Percentiles rank a stretch among this genome's conserved stretches.
These are phyloP conservation scores for Oxycera nigricornis DNA, from an alignment of 2,888 invertebrate species.

Conservation along the genomic window DNA sequence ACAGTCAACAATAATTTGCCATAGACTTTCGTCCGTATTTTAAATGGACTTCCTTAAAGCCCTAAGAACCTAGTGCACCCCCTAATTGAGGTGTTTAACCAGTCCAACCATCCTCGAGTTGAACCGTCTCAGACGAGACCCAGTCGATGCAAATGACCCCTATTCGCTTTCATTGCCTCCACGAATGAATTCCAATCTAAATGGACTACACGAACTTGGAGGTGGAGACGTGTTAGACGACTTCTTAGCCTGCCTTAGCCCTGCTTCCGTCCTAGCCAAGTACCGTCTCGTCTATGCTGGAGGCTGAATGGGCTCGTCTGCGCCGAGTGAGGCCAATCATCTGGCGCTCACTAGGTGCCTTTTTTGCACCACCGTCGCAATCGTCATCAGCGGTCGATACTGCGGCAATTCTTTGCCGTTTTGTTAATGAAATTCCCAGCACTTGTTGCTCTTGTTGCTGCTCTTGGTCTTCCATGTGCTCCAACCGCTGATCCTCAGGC, in stretches of 20 bases:
- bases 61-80: no score
- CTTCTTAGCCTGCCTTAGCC: no score
- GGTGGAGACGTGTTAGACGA: background rate
- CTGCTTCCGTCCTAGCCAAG: background rate
- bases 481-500: background rate
- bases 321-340: conserved; percentile 29
- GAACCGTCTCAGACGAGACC: no score
- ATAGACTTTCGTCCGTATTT: no score
- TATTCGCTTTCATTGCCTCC: background rate
- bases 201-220: background rate
- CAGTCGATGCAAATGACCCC: conserved; percentile 1
- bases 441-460: background rate
- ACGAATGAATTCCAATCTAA: conserved; percentile 12
- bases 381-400: conserved; percentile 16
- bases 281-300: conserved; percentile 9
- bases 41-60: no score
- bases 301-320: conserved; percentile 7
- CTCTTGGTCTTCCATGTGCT: background rate
- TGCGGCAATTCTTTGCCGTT: conserved; percentile 31
- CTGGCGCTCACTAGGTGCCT: conserved; percentile 20
- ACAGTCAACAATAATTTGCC: no score
- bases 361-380: conserved; percentile 16
- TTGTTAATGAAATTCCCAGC: conserved; percentile 27
- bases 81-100: no score
- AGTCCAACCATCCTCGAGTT: no score